These are phyloP conservation scores for Trematocara marginatum DNA, from an alignment of 2,113 vertebrate genomes.

Conservation along the genomic window DNA sequence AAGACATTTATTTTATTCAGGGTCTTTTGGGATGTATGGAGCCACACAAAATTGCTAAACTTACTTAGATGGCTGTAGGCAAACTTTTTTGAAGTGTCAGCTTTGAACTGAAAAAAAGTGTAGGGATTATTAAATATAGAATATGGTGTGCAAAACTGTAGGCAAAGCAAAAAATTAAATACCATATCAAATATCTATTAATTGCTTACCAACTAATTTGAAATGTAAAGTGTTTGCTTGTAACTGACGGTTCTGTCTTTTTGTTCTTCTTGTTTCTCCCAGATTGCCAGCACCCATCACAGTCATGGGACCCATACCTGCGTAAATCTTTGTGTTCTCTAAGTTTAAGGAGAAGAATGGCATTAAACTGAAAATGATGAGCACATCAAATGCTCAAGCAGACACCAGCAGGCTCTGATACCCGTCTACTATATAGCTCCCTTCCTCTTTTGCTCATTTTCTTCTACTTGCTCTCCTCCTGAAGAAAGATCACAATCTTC, in stretches of 20 bases:
- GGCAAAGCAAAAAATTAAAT: not conserved
- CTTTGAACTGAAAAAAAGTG: not conserved
- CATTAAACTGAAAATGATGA: conserved; percentile 43
- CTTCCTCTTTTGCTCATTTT: not conserved
- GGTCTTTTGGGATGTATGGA: not conserved
- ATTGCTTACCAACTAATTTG: not conserved
- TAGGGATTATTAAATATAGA: not conserved
- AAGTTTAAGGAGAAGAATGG: conserved; percentile 8
- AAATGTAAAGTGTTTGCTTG: not conserved
- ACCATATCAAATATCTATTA: not conserved
- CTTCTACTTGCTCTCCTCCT: not conserved
- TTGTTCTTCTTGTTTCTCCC: conserved; percentile 34
- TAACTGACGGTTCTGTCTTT: not conserved
- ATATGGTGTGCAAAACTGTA: not conserved
- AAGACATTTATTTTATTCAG: not conserved
- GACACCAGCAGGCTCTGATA: conserved; percentile 35
- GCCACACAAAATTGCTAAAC: not conserved
- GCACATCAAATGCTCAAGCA: not conserved
- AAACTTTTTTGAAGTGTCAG: not conserved
- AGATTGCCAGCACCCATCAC: conserved; percentile 32
- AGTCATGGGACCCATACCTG: conserved; percentile 23
- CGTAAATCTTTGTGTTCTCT: not conserved
- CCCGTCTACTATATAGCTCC: not conserved
- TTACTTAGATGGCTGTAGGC: not conserved
- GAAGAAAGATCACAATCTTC: conserved; percentile 26